Evolutionary conservation across 2,797 vertebrate genomes (phyloP).

Genomic region (Crenuchus spilurus): DNA sequence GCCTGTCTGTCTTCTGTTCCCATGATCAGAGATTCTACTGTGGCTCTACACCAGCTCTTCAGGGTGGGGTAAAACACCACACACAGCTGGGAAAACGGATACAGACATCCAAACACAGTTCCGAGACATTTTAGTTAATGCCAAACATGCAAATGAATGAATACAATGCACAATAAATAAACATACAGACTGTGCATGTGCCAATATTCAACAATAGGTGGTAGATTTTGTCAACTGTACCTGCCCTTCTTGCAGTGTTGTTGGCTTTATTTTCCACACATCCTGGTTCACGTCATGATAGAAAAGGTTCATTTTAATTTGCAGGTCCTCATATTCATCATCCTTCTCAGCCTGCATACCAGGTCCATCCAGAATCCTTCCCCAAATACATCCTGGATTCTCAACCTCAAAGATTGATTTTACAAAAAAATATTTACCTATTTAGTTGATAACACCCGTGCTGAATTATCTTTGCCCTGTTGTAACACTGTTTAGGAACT

Average conservation of each 20-base stretch:
- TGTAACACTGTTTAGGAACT: too few relatives aligned
- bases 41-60: conserved; percentile 75
- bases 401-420: conserved; percentile 65
- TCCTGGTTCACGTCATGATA: conserved; percentile 66
- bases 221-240: conserved; percentile 49
- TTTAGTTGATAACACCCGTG: too few relatives aligned
- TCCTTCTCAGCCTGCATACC: neutral
- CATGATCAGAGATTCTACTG: conserved; percentile 66
- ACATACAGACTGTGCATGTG: neutral
- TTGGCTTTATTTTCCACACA: conserved; percentile 55
- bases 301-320: conserved; percentile 73
- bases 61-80: conserved; percentile 69
- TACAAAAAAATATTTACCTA: neutral
- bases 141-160: too few relatives aligned
- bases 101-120: neutral
- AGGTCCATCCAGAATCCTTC: conserved; percentile 50
- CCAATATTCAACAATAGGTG: neutral
- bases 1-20: conserved; percentile 53
- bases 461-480: neutral
- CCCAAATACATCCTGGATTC: conserved; percentile 75
- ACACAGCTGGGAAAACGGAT: conserved; percentile 64
- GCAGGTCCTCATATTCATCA: conserved; percentile 63
- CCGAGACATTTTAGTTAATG: neutral
- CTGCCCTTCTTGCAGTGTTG: conserved; percentile 64
- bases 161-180: neutral